Evolutionary conservation across 1,140 invertebrate genomes (phyloP).

Genomic region (Aphelinus certus): DNA sequence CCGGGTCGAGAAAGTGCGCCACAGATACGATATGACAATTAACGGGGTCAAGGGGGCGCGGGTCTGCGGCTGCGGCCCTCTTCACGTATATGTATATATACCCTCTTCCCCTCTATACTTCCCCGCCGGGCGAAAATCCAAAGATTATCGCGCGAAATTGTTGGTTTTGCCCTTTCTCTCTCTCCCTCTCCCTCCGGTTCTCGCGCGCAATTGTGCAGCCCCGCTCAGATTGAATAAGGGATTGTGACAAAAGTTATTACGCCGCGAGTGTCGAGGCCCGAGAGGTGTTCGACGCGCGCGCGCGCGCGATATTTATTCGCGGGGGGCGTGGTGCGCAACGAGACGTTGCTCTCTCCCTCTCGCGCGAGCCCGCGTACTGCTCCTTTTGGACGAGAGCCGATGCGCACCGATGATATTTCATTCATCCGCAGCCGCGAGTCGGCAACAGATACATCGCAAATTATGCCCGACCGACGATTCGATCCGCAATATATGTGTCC

Average conservation of each 20-base stretch:
- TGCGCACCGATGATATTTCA: not conserved
- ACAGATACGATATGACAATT: conserved; percentile 57
- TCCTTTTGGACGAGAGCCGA: not conserved
- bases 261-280: not conserved
- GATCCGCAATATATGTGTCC: too few relatives aligned
- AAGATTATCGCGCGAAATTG: conserved; percentile 37
- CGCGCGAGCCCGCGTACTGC: not conserved
- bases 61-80: not conserved
- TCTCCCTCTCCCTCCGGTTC: too few relatives aligned
- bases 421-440: too few relatives aligned
- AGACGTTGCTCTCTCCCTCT: not conserved
- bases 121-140: too few relatives aligned
- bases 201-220: not conserved
- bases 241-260: conserved; percentile 43
- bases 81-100: too few relatives aligned
- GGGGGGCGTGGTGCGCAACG: conserved; percentile 25
- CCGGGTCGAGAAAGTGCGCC: conserved; percentile 40
- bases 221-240: conserved; percentile 38
- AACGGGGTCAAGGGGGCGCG: conserved; percentile 52
- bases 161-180: conserved; percentile 30
- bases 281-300: conserved; percentile 5
- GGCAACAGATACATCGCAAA: too few relatives aligned
- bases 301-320: conserved; percentile 36
- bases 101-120: too few relatives aligned
- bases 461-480: too few relatives aligned